phyloP scores from a whole-genome alignment of 2,888 invertebrate species.

The Sinopyrophorus schimmeli region DNA sequence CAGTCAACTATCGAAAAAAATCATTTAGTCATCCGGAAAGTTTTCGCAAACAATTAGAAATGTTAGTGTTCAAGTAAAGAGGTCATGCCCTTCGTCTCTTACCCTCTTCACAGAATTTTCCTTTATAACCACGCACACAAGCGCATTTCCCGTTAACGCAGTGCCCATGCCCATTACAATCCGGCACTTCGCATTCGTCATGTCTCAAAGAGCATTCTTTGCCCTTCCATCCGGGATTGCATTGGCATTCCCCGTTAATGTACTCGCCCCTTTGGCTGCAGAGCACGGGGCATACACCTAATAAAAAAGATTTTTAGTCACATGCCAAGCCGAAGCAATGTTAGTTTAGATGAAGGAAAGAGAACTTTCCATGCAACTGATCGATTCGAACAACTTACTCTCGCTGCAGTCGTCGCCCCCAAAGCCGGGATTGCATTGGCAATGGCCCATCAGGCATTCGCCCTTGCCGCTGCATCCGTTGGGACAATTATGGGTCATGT shows the following conservation, averaged over 20 bases:
- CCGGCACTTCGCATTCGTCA: slow-evolving; percentile 94
- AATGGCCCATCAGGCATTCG: slow-evolving; percentile 92
- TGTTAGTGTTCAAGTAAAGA: too few species aligned
- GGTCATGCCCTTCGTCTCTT: too few species aligned
- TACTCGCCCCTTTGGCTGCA: slow-evolving; percentile 98
- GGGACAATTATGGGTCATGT: slow-evolving; percentile 94
- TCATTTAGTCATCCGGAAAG: neutral
- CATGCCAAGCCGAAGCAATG: slow-evolving; percentile 37
- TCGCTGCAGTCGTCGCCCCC: slow-evolving; percentile 96
- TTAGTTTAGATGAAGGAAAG: slow-evolving; percentile 8
- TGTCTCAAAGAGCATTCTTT: slow-evolving; percentile 94
- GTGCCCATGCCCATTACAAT: slow-evolving; percentile 95
- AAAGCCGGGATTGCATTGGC: slow-evolving; percentile 95
- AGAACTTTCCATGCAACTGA: slow-evolving; percentile 4
- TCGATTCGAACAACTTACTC: slow-evolving; percentile 69
- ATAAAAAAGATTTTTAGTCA: too few species aligned
- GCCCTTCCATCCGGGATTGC: slow-evolving; percentile 98
- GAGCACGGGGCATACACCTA: slow-evolving; percentile 93
- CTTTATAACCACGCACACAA: slow-evolving; percentile 92
- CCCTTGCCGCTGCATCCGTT: slow-evolving; percentile 97
- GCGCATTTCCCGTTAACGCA: slow-evolving; percentile 95
- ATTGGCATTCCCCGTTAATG: slow-evolving; percentile 94
- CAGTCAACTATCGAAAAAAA: slow-evolving; percentile 72
- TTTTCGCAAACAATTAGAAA: neutral
- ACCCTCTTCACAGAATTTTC: slow-evolving; percentile 91